Evolutionary conservation across 2,797 vertebrate species (phyloP), one percentile per base, ranked within the genome.

Genomic region (Galagoides demidoff): DNA sequence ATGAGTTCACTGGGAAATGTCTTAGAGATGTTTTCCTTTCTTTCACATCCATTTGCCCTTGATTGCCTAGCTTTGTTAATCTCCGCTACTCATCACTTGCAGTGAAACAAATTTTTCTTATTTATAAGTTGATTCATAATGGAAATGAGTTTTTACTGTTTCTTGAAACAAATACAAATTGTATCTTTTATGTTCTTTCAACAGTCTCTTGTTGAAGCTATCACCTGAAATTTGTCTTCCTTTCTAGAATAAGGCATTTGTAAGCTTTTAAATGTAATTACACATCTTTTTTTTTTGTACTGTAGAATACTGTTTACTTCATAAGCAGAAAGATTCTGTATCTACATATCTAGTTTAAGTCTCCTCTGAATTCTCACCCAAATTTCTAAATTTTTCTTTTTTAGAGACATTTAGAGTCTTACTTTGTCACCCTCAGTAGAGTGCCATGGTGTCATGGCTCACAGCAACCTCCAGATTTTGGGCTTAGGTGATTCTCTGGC

Each of bases 191-290:
- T 66, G 57, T 39, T 37, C 39, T 86, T 90, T 52, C 2, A 17
- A 39, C 59, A 90, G 34, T 77, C 68, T 90, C 29, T 43, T 90
- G 14, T 82, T 70, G 34, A 83, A 8, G 7, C 14, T 68, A 83
- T 77, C 13, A 64, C 29, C 43, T 71, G 20, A 23, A 68, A 29
- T 86, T 92, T 79, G 19, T 85, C 19, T 87, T 76, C 43, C 31
- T 77, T 96, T 77, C 71, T 91, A 68, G 27, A 91, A 90, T 57
- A 91, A 78, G 71, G 16, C 27, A 39, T 57, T 78, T 64, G 39
- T 49, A 77, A 77, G 39, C 39, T 78, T 59, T 78, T 34, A 79
- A 39, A 57, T 49, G 74, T 82, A 83, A 59, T 77, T 55, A 85
- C 59, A 61, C 3, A 82, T 64, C 20, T 52, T 45, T 86, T 89